Base-by-base conservation (phyloP, 37 sponge, comb jelly and placozoan species). In the Aphrocallistes beatrix region DNA sequence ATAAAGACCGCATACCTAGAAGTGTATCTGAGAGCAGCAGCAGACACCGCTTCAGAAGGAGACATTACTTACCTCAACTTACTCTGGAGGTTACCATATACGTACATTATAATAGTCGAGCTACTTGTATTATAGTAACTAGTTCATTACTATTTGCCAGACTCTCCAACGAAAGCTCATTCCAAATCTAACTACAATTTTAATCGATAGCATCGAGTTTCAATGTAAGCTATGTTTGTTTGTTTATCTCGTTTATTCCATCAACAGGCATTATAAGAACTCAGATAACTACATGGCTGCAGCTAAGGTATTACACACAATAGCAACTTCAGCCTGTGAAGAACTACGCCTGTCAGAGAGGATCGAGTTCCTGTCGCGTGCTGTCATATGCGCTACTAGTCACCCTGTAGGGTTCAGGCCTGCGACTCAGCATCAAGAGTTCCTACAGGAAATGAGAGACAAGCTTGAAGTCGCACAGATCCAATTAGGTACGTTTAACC, bases 251-350 rank as follows among this genome's bases (percentile, higher is more conserved):
- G n/a, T n/a, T n/a, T n/a, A n/a, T n/a, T n/a, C n/a, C n/a, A n/a
- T n/a, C 83, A 94, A 95, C 95, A 93, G 94, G 85, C 95, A 95
- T 69, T 98, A 98, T 81, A 96, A 98, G 91, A 90, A 85, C 45
- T 88, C 88, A 37, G 89, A 87, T 85, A 86, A 92, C 85, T 98
- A 92, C 38, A 82, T 60, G n/a, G 86, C 96, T 38, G 99, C 99
- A 40, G 94, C 99, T 17, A 50, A 51, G 38, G 92, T 98, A 51
- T 90, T 98, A 0, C 88, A 88, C 94, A 87, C 89, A 36, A 84
- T 98, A 51, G 94, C 99, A 0, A 89, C 89, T 36, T 48, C 40
- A 21, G 23, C 37, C 42, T 51, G 30, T 49, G 50, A 1, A 50
- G 83, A 87, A 23, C 30, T 95, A 16, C 85, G 39, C 0, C 88